Conservation (phyloP, 2,113 vertebrate species). For the Donacobius atricapilla region DNA sequence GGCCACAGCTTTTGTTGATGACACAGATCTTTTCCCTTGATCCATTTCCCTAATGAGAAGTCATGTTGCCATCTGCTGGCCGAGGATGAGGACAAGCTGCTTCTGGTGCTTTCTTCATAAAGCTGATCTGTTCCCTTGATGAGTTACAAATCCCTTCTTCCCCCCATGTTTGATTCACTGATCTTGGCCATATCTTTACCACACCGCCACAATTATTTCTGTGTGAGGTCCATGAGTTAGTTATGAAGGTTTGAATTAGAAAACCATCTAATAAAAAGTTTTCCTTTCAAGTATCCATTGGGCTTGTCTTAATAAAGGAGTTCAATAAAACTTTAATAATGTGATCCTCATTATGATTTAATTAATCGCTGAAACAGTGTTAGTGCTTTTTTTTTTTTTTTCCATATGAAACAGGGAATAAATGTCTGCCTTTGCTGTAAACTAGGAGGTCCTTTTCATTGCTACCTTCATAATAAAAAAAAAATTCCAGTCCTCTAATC, state of each 20-base stretch:
- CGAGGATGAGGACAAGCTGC: background rate
- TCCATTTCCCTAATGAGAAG: background rate
- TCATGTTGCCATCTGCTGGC: slow-evolving; percentile 49
- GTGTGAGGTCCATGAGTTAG: background rate
- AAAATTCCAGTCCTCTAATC: background rate
- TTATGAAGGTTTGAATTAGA: background rate
- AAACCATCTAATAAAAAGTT: background rate
- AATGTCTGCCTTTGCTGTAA: background rate
- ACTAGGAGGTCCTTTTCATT: background rate
- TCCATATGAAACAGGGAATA: background rate
- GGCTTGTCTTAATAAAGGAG: background rate
- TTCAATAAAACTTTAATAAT: background rate
- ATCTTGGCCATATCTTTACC: background rate
- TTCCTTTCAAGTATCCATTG: background rate
- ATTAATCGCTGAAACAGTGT: background rate
- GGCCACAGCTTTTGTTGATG: background rate
- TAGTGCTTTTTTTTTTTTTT: background rate
- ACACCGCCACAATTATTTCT: background rate
- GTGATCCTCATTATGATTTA: background rate
- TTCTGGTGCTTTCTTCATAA: background rate
- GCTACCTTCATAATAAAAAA: background rate
- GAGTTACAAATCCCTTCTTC: background rate
- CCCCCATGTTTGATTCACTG: background rate
- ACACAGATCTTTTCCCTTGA: background rate
- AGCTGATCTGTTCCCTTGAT: background rate